Evolutionary conservation across 2,888 invertebrate genomes (phyloP).

Genomic region (Zonitis immaculata): DNA sequence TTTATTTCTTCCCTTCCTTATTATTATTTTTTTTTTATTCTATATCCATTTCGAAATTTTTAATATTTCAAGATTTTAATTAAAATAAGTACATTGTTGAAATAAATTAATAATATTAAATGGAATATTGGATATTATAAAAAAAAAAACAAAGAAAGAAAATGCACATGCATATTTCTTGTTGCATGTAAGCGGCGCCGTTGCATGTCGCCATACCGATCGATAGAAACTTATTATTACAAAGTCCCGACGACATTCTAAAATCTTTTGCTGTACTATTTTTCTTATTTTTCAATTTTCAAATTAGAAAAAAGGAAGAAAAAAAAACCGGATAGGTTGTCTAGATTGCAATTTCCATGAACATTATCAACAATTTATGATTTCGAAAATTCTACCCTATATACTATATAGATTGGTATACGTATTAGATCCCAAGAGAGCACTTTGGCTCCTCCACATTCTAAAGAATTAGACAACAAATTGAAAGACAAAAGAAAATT

Average conservation of each 20-base stretch:
- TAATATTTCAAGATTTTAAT: neutral
- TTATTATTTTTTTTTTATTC: neutral
- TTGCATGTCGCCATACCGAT: constrained; percentile 1
- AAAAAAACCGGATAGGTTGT: no score
- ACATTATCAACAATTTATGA: constrained; percentile 3
- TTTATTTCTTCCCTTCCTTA: neutral
- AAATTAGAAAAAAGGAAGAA: no score
- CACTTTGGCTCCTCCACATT: neutral
- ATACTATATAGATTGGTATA: constrained; percentile 3
- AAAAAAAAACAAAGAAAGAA: neutral
- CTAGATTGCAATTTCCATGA: neutral
- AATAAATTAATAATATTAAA: neutral
- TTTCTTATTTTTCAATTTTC: neutral
- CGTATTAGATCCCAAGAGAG: neutral
- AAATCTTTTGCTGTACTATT: neutral
- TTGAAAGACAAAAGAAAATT: no score
- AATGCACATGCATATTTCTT: constrained; percentile 2
- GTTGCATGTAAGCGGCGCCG: neutral
- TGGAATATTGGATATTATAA: neutral
- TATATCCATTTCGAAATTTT: neutral
- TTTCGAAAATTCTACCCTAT: constrained; percentile 1
- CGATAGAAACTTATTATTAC: constrained; percentile 1
- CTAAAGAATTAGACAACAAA: neutral
- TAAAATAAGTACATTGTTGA: neutral
- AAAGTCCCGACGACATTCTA: constrained; percentile 1